Evolutionary conservation across 2,888 invertebrate genomes (phyloP).

Genomic region (Brachyptera risi): DNA sequence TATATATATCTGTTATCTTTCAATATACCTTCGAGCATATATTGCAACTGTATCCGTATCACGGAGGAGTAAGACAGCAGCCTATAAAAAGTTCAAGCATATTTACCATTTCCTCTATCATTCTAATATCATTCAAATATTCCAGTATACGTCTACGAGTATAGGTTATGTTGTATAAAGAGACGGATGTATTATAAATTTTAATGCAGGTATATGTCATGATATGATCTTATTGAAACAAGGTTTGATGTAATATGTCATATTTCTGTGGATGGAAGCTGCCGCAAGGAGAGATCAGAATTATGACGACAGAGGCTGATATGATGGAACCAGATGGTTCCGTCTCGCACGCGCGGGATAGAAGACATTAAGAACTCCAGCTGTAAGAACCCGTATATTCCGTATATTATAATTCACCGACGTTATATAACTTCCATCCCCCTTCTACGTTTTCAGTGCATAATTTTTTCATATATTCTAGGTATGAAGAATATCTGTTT

Average conservation of each 20-base stretch:
- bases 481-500: too few species aligned
- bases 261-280: background rate
- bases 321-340: background rate
- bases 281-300: background rate
- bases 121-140: conserved; percentile 19
- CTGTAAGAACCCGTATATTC: background rate
- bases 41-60: too few species aligned
- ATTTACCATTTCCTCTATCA: conserved; percentile 1
- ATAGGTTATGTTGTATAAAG: background rate
- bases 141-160: background rate
- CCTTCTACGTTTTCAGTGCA: background rate
- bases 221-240: background rate
- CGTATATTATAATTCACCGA: too few species aligned
- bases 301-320: background rate
- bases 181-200: background rate
- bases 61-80: too few species aligned
- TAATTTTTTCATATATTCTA: background rate
- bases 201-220: background rate
- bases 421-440: too few species aligned
- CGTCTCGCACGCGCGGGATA: too few species aligned
- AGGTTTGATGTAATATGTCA: conserved; percentile 2
- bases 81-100: conserved; percentile 15
- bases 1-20: too few species aligned
- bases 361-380: background rate
- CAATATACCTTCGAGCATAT: too few species aligned